A percentile compares a stretch with the other conserved stretches of the same genome.
phyloP scores from a whole-genome alignment of 2,888 invertebrate species.

The Hirtodrosophila alboralis region DNA sequence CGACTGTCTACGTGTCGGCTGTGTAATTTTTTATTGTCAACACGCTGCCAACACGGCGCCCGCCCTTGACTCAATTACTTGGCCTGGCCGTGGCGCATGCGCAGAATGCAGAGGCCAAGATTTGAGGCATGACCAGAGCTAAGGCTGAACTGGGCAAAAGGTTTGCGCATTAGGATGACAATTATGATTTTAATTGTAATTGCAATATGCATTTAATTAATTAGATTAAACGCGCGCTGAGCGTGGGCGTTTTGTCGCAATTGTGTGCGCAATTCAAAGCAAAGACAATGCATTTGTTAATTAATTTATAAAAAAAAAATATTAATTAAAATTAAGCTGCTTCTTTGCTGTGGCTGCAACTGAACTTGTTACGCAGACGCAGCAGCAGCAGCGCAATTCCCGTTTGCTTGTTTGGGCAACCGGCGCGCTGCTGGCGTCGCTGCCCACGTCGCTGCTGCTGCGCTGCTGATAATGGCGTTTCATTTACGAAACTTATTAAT shows the following conservation, averaged over 20 bases:
- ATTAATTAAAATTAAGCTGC: slow-evolving; percentile 6
- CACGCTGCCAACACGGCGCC: slow-evolving; percentile 43
- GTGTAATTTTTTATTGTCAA: slow-evolving; percentile 60
- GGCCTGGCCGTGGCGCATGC: slow-evolving; percentile 69
- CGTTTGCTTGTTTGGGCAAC: slow-evolving; percentile 44
- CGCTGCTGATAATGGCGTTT: slow-evolving; percentile 63
- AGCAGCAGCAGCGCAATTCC: slow-evolving; percentile 47
- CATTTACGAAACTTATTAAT: slow-evolving; percentile 78
- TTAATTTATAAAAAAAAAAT: slow-evolving; percentile 33
- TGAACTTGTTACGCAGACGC: slow-evolving; percentile 53
- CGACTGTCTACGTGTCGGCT: slow-evolving; percentile 58
- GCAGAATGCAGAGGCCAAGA: slow-evolving; percentile 66
- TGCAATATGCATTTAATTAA: slow-evolving; percentile 32
- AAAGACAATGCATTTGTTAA: slow-evolving; percentile 34
- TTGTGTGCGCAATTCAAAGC: slow-evolving; percentile 22
- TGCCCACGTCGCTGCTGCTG: slow-evolving; percentile 18
- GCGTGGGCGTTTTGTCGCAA: not conserved
- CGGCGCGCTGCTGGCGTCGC: slow-evolving; percentile 18
- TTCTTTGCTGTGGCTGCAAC: slow-evolving; percentile 28
- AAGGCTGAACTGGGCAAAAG: slow-evolving; percentile 37
- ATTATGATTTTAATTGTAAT: no score
- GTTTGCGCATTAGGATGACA: slow-evolving; percentile 34
- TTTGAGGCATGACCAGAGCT: no score
- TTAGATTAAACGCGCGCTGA: slow-evolving; percentile 11
- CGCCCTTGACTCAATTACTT: slow-evolving; percentile 76